These are phyloP conservation scores for Mythimna lalbum DNA, from an alignment of 2,888 invertebrate species.

Conservation along the genomic window DNA sequence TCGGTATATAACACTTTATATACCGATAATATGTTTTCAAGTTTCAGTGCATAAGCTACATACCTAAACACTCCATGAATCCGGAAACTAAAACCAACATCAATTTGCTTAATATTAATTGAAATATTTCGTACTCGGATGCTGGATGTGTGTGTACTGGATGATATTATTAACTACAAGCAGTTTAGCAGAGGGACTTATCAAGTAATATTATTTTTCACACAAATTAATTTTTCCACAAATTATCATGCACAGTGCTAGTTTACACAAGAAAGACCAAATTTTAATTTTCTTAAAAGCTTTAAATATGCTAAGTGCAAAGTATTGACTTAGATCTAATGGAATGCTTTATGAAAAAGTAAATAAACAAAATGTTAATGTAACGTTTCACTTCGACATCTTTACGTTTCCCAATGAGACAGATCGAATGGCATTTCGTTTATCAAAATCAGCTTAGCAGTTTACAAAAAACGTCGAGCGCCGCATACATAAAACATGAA, in stretches of 20 bases:
- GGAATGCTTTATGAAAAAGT: constrained; percentile 35
- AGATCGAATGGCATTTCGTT: constrained; percentile 51
- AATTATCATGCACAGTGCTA: not conserved
- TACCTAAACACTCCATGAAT: no score
- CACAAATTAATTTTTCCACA: not conserved
- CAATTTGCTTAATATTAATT: no score
- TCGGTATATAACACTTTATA: no score
- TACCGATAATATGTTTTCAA: no score
- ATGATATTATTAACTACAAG: no score
- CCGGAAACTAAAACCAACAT: no score
- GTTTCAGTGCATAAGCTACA: no score
- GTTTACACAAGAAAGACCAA: constrained; percentile 1
- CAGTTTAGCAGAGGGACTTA: not conserved
- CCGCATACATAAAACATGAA: constrained; percentile 61
- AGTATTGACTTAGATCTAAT: constrained; percentile 20
- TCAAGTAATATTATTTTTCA: not conserved
- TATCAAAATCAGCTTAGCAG: constrained; percentile 60
- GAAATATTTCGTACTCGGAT: no score
- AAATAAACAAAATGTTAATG: constrained; percentile 39
- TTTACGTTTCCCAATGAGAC: constrained; percentile 22
- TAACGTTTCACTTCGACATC: constrained; percentile 7
- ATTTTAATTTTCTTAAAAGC: not conserved
- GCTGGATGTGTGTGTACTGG: no score
- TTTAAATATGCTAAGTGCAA: constrained; percentile 8
- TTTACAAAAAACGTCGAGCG: constrained; percentile 50